Percentiles rank a stretch among this genome's conserved stretches.
Conservation (phyloP, 2,888 invertebrate species). For the Tridacna crocea region DNA sequence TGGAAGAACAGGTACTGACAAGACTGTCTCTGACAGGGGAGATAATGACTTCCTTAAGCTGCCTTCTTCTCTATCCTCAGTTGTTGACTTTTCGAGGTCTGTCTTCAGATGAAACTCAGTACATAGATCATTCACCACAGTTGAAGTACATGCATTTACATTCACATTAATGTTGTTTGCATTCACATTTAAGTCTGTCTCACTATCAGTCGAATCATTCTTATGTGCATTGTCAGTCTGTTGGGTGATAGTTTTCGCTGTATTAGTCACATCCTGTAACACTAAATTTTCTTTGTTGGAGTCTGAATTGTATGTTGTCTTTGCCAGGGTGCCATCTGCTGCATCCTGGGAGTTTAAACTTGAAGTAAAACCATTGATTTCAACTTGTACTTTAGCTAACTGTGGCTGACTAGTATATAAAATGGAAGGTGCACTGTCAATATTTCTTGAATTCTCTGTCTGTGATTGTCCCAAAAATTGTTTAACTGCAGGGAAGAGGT, state of each 20-base stretch:
- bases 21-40: slow-evolving; percentile 68
- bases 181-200: neutral
- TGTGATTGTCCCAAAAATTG: slow-evolving; percentile 56
- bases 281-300: neutral
- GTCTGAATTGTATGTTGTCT: neutral
- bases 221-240: neutral
- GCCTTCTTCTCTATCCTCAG: slow-evolving; percentile 30
- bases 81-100: neutral
- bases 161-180: neutral
- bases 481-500: slow-evolving; percentile 83
- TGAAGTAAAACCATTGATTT: neutral
- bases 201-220: neutral
- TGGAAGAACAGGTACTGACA: slow-evolving; percentile 75
- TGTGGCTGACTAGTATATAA: neutral
- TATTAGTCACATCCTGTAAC: neutral
- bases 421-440: neutral
- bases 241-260: neutral
- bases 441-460: neutral
- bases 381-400: neutral
- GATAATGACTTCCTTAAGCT: slow-evolving; percentile 57
- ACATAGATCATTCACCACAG: neutral
- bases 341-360: neutral
- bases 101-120: neutral
- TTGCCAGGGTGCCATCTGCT: neutral
- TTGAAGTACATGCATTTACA: neutral